phyloP scores from a whole-genome alignment of 1,140 invertebrate species.

The Cardiocondyla obscurior region DNA sequence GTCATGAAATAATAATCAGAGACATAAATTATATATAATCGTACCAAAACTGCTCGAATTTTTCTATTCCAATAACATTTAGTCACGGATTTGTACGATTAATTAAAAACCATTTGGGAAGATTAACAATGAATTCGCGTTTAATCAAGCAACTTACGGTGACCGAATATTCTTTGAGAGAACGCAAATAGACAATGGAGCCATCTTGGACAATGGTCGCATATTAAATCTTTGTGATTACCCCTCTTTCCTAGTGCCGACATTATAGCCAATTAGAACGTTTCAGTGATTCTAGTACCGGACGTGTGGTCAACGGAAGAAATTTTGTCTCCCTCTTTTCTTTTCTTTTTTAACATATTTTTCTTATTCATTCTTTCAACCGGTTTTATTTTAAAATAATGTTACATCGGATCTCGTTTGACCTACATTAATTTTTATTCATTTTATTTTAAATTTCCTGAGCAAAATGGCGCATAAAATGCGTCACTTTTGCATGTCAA shows the following conservation, averaged over 20 bases:
- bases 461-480: neutral
- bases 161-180: slow-evolving; percentile 28
- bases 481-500: neutral
- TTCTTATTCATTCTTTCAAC: neutral
- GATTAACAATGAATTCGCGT: slow-evolving; percentile 20
- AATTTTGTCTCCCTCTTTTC: slow-evolving; percentile 1
- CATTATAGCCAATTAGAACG: slow-evolving; percentile 52
- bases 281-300: neutral
- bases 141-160: slow-evolving; percentile 32
- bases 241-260: neutral
- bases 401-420: neutral
- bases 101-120: slow-evolving; percentile 15
- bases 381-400: neutral
- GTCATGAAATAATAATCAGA: neutral
- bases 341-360: neutral
- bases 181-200: slow-evolving; percentile 34
- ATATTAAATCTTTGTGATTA: slow-evolving; percentile 47
- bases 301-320: neutral
- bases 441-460: neutral
- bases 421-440: slow-evolving; percentile 20
- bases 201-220: slow-evolving; percentile 43
- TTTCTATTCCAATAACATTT: neutral
- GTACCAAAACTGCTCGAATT: neutral
- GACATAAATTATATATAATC: neutral
- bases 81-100: neutral